Evolutionary conservation across 2,797 vertebrate genomes (phyloP), one percentile per base, ranked within the genome.

Genomic region (Otolemur crassicaudatus): DNA sequence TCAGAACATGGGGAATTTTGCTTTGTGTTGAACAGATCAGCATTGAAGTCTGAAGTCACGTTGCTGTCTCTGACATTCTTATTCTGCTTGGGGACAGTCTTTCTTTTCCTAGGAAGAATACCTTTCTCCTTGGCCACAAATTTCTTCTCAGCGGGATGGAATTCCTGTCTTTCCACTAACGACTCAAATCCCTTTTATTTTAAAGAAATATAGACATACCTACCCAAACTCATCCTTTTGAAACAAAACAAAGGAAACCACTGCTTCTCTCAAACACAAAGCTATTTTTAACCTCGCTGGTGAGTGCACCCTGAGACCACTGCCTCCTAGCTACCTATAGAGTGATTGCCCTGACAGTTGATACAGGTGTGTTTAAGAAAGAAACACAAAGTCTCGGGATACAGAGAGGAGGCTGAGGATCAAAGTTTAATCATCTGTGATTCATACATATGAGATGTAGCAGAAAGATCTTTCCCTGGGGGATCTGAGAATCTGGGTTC

Each of bases 121-220:
- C 56, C 77, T 72, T 76, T 96, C 69, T 98, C 7, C 82, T 53
- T 93, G 46, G 56, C 22, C 82, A 85, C 85, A 95, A 77, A 90
- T 87, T 82, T 16, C 90, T 97, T 96, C 79, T 94, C 60, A 29
- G 10, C 43, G 37, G 92, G 75, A 94, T 91, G 96, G 70, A 76
- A 91, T 85, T 60, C 11, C 7, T 92, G 9, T 94, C 81, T 92
- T 83, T 2, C 27, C 49, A 3, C 19, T 34, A n/a, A n/a, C 37
- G 93, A n/a, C 4, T 86, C 34, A 37, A 31, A 87, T 76, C 14
- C 40, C 95, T 97, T 95, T 70, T 80, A 80, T 87, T 76, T 93
- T 85, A 94, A 92, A 76, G 69, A 93, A 97, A 97, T 82, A 23
- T 11, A 56, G 4, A 56, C 16, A 27, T 84, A 76, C 65, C 79